These are phyloP conservation scores for Paracentrotus lividus DNA, from an alignment of 53 echinoderm and acorn worm species.

Conservation along the genomic window DNA sequence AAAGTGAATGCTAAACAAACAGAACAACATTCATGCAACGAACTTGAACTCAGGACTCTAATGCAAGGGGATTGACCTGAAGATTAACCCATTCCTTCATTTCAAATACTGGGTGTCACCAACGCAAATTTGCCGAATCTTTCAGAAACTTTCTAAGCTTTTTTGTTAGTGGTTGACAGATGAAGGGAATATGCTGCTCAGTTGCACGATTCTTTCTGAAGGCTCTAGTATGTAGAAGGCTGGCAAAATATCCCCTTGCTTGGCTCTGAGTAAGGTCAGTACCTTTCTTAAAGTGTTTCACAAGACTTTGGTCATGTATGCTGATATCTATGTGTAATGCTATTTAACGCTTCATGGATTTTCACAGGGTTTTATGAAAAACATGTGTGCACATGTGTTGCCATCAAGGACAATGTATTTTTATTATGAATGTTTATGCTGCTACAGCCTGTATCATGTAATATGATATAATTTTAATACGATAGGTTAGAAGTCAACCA, in stretches of 20 bases:
- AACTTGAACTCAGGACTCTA: constrained; percentile 40
- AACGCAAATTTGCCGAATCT: neutral
- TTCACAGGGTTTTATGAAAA: neutral
- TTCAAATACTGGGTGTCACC: constrained; percentile 36
- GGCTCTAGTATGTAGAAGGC: neutral
- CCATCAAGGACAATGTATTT: neutral
- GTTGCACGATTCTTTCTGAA: neutral
- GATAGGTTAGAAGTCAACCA: neutral
- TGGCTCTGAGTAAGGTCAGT: neutral
- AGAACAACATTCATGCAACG: constrained; percentile 53
- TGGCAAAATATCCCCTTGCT: constrained; percentile 18
- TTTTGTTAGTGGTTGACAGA: constrained; percentile 13
- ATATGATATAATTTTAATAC: neutral
- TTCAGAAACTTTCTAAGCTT: constrained; percentile 17
- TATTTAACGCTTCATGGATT: neutral
- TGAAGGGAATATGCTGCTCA: neutral
- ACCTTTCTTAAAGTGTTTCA: neutral
- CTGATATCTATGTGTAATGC: neutral
- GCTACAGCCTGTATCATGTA: neutral
- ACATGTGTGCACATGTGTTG: neutral
- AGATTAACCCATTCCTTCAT: constrained; percentile 32
- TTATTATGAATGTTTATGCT: neutral
- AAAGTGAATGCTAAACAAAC: constrained; percentile 40
- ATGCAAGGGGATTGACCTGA: constrained; percentile 37
- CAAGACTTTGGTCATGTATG: constrained; percentile 3